A percentile compares a stretch with the other conserved stretches of the same genome.
Evolutionary conservation across 2,888 invertebrate genomes (phyloP).

Genomic region (Steinernema hermaphroditum): DNA sequence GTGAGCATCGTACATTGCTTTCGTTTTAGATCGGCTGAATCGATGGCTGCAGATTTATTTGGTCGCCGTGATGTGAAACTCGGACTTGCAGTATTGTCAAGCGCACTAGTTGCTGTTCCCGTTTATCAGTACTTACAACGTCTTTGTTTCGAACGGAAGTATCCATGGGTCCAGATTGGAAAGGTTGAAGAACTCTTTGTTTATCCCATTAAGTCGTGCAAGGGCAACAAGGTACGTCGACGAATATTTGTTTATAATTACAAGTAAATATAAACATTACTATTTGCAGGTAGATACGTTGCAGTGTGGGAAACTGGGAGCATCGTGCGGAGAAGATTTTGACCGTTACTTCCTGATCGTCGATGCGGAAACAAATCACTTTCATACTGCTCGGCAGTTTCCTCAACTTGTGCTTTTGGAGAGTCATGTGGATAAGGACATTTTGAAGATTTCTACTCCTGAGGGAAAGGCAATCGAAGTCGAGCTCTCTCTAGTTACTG

Average conservation of each 20-base stretch:
- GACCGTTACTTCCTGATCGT: slow-evolving; percentile 33
- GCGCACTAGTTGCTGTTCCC: not conserved
- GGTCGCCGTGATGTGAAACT: not conserved
- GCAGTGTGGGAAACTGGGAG: slow-evolving; percentile 8
- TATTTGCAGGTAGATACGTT: not conserved
- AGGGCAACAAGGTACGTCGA: slow-evolving; percentile 49
- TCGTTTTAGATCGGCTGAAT: no score
- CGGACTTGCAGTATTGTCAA: not conserved
- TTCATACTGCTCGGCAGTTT: slow-evolving; percentile 24
- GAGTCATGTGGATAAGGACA: not conserved
- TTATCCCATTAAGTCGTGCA: slow-evolving; percentile 55
- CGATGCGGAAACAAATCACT: slow-evolving; percentile 30
- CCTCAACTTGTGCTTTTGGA: slow-evolving; percentile 25
- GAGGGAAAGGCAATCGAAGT: slow-evolving; percentile 30
- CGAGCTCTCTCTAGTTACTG: slow-evolving; percentile 35
- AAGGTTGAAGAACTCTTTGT: slow-evolving; percentile 32
- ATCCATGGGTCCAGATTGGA: slow-evolving; percentile 31
- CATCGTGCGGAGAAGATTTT: slow-evolving; percentile 21
- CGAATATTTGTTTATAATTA: not conserved
- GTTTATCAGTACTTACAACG: not conserved
- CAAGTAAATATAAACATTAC: not conserved
- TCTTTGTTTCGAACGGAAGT: not conserved
- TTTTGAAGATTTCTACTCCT: slow-evolving; percentile 23
- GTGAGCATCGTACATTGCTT: no score
- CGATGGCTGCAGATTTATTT: no score